A percentile compares a stretch with the other conserved stretches of the same genome.
Evolutionary conservation across 2,888 invertebrate genomes (phyloP).

Genomic region (Cancer borealis): DNA sequence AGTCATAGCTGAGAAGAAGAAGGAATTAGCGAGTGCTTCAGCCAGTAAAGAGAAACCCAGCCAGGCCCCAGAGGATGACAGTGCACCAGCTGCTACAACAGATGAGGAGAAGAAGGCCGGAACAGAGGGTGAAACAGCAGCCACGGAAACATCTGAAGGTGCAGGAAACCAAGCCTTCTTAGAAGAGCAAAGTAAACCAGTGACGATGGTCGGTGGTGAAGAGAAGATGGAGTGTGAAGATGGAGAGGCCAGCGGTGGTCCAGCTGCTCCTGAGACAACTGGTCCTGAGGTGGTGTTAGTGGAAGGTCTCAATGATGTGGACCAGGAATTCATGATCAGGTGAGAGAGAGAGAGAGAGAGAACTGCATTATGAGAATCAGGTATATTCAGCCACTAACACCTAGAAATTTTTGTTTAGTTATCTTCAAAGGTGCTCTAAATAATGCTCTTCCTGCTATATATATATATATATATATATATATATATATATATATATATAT

Average conservation of each 20-base stretch:
- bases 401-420: too few relatives aligned
- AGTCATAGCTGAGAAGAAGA: conserved; percentile 70
- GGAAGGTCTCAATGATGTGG: conserved; percentile 61
- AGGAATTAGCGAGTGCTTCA: conserved; percentile 47
- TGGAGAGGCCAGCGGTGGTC: conserved; percentile 77
- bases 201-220: conserved; percentile 53
- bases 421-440: too few relatives aligned
- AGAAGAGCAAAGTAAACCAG: conserved; percentile 15
- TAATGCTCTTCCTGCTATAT: too few relatives aligned
- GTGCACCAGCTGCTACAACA: neutral
- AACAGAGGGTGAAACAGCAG: conserved; percentile 35
- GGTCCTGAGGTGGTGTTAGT: conserved; percentile 47
- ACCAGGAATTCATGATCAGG: conserved; percentile 46
- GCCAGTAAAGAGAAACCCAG: conserved; percentile 56
- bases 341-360: neutral
- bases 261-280: conserved; percentile 33
- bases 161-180: neutral
- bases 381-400: too few relatives aligned
- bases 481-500: too few relatives aligned
- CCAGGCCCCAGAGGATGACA: conserved; percentile 47
- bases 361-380: neutral
- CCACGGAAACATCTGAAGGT: conserved; percentile 13
- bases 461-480: too few relatives aligned
- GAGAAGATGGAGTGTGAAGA: conserved; percentile 78
- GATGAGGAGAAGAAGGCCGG: neutral